Percentiles rank a stretch among this genome's conserved stretches.
Evolutionary conservation across 2,113 vertebrate species (phyloP).

Genomic region (Dromaius novaehollandiae): DNA sequence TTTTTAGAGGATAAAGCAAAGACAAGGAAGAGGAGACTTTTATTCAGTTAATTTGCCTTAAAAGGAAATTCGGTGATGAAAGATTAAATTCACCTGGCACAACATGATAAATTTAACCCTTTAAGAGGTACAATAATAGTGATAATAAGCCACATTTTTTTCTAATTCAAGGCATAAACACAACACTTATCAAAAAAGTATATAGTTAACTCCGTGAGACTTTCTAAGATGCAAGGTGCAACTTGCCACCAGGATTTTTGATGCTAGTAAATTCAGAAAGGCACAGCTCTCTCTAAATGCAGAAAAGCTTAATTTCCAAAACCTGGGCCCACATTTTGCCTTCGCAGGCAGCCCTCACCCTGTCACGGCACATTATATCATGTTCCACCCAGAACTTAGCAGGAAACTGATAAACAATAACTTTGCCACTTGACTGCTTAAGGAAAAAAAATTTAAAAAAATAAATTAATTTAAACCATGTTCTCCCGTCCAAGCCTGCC

Average conservation of each 20-base stretch:
- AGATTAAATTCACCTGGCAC: constrained; percentile 58
- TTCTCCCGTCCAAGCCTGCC: not conserved
- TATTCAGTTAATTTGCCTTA: constrained; percentile 46
- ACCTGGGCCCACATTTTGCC: not conserved
- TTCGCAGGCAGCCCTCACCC: not conserved
- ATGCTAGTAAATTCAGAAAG: not conserved
- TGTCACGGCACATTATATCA: not conserved
- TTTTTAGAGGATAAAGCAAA: not conserved
- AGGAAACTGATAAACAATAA: constrained; percentile 38
- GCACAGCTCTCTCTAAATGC: too few species aligned
- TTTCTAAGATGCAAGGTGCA: not conserved
- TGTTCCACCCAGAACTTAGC: constrained; percentile 45
- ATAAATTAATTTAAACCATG: not conserved
- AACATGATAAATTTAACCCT: constrained; percentile 15
- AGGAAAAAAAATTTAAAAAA: not conserved
- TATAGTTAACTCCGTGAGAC: not conserved
- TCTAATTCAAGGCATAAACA: too few species aligned
- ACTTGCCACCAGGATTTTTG: not conserved
- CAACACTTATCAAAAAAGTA: not conserved
- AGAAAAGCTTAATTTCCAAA: not conserved
- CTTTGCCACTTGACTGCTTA: constrained; percentile 1
- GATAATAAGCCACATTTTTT: not conserved
- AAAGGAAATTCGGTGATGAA: constrained; percentile 46
- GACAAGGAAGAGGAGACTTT: not conserved
- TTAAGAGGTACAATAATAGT: not conserved